phyloP scores from a whole-genome alignment of 2,113 vertebrate species.

The Colossoma macropomum region DNA sequence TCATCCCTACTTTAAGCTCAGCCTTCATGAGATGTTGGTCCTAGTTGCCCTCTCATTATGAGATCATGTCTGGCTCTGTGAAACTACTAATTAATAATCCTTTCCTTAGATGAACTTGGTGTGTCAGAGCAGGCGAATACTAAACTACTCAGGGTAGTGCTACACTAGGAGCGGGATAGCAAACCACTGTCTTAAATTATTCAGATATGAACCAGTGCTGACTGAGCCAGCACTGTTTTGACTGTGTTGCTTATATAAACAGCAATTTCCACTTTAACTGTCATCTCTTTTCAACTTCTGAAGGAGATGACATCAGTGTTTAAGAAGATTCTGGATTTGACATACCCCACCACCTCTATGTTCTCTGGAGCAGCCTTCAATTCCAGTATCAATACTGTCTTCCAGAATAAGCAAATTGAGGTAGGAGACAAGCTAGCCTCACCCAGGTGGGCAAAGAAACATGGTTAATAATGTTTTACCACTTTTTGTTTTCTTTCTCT shows the following conservation, averaged over 20 bases:
- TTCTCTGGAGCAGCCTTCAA: constrained; percentile 93
- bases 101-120: not conserved
- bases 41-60: too few species aligned
- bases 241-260: not conserved
- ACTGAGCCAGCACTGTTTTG: not conserved
- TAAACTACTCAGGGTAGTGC: not conserved
- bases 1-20: too few species aligned
- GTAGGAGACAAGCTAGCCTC: constrained; percentile 63
- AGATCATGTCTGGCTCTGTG: too few species aligned
- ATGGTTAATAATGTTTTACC: not conserved
- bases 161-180: too few species aligned
- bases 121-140: not conserved
- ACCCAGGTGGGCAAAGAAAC: not conserved
- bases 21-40: too few species aligned
- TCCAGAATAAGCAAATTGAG: constrained; percentile 92
- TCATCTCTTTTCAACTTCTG: not conserved
- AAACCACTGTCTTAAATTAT: not conserved
- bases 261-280: not conserved
- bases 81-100: not conserved
- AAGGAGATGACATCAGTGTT: constrained; percentile 89
- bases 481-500: constrained; percentile 8
- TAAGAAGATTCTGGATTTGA: constrained; percentile 88
- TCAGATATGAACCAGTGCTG: not conserved
- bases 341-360: constrained; percentile 93
- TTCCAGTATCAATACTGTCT: constrained; percentile 81